Conservation (phyloP, 2,113 vertebrate species). For the Tyto alba region DNA sequence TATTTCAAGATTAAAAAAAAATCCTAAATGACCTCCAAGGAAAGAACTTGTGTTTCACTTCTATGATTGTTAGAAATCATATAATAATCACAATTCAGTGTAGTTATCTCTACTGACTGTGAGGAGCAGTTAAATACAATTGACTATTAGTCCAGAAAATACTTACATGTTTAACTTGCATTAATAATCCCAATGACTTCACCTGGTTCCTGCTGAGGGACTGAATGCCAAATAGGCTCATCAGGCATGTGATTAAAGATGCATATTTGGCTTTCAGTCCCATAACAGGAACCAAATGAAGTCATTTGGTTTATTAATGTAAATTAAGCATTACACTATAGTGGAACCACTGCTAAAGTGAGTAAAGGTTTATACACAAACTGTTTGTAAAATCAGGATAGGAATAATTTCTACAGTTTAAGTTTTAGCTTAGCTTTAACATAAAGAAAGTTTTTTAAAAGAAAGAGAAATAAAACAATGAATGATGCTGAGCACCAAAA, state of each 20-base stretch:
- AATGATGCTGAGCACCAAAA: not conserved
- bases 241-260: not conserved
- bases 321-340: not conserved
- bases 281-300: not conserved
- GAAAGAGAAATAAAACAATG: not conserved
- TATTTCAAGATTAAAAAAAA: not conserved
- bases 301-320: not conserved
- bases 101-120: not conserved
- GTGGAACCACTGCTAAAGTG: not conserved
- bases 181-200: not conserved
- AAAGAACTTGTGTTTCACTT: not conserved
- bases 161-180: not conserved
- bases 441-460: not conserved
- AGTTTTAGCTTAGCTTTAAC: not conserved
- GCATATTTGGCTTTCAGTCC: not conserved
- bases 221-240: not conserved
- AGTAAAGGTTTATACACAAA: not conserved
- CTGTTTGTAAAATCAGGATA: not conserved
- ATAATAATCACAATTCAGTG: not conserved
- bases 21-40: not conserved
- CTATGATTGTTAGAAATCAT: not conserved
- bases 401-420: not conserved
- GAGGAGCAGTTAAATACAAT: not conserved
- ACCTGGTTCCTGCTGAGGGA: not conserved
- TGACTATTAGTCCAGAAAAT: not conserved